Percentiles rank a stretch among this genome's conserved stretches.
Evolutionary conservation across 1,140 invertebrate genomes (phyloP).

Genomic region (Latrodectus geometricus): DNA sequence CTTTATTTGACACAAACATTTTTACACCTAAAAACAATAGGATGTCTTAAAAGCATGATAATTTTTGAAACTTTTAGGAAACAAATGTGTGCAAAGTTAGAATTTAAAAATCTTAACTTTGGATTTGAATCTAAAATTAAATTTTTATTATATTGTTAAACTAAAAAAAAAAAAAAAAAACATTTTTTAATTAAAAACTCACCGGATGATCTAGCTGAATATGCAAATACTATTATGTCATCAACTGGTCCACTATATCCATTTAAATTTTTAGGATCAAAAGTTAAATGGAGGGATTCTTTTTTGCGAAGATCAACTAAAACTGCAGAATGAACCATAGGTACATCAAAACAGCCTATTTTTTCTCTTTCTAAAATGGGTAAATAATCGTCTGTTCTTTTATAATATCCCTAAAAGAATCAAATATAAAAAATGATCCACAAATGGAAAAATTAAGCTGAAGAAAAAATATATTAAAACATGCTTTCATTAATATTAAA

Average conservation of each 20-base stretch:
- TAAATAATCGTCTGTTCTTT: constrained; percentile 86
- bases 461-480: no score
- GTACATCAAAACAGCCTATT: constrained; percentile 83
- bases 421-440: not conserved
- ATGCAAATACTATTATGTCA: constrained; percentile 95
- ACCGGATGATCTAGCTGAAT: constrained; percentile 82
- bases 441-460: not conserved
- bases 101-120: not conserved
- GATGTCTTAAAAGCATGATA: not conserved
- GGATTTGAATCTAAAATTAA: not conserved
- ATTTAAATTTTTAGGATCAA: constrained; percentile 75
- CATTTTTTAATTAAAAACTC: constrained; percentile 52
- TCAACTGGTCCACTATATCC: constrained; percentile 80
- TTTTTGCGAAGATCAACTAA: constrained; percentile 80
- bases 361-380: constrained; percentile 81
- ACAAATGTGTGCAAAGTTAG: not conserved
- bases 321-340: constrained; percentile 92
- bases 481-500: no score
- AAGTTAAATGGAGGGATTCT: constrained; percentile 80
- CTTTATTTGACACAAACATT: constrained; percentile 84
- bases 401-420: constrained; percentile 82
- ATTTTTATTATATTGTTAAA: no score
- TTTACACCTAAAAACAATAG: constrained; percentile 73
- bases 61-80: not conserved
- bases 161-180: no score